phyloP scores from a whole-genome alignment of 2,113 vertebrate species.

The Percina caprodes region DNA sequence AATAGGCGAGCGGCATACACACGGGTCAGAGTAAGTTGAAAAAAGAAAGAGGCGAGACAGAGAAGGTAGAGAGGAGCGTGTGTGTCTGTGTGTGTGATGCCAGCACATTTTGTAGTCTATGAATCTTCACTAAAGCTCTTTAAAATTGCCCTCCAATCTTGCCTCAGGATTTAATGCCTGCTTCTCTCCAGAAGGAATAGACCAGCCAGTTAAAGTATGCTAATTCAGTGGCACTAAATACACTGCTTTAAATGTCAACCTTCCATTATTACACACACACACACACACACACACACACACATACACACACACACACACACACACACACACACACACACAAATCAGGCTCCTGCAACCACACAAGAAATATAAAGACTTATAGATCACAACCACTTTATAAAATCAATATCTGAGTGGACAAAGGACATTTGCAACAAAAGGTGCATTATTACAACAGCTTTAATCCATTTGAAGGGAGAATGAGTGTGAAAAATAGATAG shows the following conservation, averaged over 20 bases:
- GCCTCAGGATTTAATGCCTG: conserved; percentile 75
- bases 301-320: conserved; percentile 10
- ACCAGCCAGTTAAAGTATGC: conserved; percentile 81
- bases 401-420: conserved; percentile 68
- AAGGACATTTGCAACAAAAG: conserved; percentile 56
- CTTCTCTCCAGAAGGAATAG: conserved; percentile 66
- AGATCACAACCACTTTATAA: conserved; percentile 74
- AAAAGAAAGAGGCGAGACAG: conserved; percentile 23
- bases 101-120: conserved; percentile 71
- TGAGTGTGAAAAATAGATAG: neutral
- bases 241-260: conserved; percentile 82
- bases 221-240: conserved; percentile 81
- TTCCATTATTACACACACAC: conserved; percentile 71
- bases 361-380: conserved; percentile 58
- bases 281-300: conserved; percentile 3
- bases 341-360: conserved; percentile 47
- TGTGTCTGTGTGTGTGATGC: conserved; percentile 31
- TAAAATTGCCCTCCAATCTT: conserved; percentile 78
- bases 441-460: conserved; percentile 47
- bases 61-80: conserved; percentile 30
- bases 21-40: conserved; percentile 61
- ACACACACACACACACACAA: conserved; percentile 24
- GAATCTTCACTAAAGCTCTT: conserved; percentile 77
- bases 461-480: conserved; percentile 26
- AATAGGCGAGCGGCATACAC: conserved; percentile 57